Evolutionary conservation across 2,113 vertebrate species (phyloP), one percentile per base, ranked within the genome.

Genomic region (Entosphenus tridentatus): DNA sequence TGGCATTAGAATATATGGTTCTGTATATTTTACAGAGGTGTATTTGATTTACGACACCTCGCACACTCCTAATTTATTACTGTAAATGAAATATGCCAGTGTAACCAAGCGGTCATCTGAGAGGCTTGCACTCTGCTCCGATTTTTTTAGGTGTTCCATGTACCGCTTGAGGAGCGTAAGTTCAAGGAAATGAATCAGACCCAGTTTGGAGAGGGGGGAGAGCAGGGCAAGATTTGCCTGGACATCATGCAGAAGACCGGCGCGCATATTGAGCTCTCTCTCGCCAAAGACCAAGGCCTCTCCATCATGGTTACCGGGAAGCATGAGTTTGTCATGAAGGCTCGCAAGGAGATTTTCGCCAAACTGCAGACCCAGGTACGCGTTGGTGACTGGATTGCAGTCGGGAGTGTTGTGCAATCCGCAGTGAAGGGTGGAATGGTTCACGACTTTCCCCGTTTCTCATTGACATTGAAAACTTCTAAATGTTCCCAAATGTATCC

Each of bases 251-350:
- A 96, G 73, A 89, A 87, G 79, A 98, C 93, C 0, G 92, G 92
- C 58, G 92, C 93, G 73, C 92, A 98, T 74, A 81, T 98, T 78
- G 93, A 98, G 79, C 83, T 96, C 73, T 98, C 93, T 76, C 84
- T 98, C 11, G 90, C 93, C 2, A 98, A 98, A 81, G 93, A 98
- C 77, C 93, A 98, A 80, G 93, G 93, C 73, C 91, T 98, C 71
- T 98, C 93, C 21, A 98, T 98, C 80, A 98, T 98, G 93, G 93
- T 98, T 71, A 96, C 93, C 71, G 93, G 93, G 72, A 98, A 98
- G 75, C 76, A 90, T 73, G 92, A 98, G 67, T 87, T 89, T 1
- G 93, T 98, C 75, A 98, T 98, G 93, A 98, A 95, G 77, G 93
- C 93, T 77, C 86, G 93, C 17, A 98, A 98, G 79, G 92, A 98